Evolutionary conservation across 2,113 vertebrate genomes (phyloP).

Genomic region (Nerophis ophidion): DNA sequence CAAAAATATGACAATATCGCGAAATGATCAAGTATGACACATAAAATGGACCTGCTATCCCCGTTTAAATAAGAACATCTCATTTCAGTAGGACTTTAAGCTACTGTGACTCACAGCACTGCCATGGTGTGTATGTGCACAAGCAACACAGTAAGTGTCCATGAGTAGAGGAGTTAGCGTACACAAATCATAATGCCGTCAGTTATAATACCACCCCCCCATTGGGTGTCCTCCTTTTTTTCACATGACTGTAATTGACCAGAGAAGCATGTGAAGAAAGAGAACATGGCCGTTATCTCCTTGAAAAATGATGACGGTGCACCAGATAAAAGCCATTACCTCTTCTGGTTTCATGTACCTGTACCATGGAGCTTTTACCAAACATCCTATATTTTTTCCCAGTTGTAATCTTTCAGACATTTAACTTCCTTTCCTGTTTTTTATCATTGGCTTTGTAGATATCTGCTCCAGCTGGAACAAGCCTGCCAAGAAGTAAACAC

Average conservation of each 20-base stretch:
- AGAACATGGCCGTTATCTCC: constrained; percentile 5
- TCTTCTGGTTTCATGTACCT: constrained; percentile 5
- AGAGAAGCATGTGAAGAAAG: constrained; percentile 14
- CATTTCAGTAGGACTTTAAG: too few species aligned
- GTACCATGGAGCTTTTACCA: not conserved
- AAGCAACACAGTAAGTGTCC: too few species aligned
- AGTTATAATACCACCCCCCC: too few species aligned
- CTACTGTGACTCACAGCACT: too few species aligned
- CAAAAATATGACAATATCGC: too few species aligned
- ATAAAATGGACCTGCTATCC: too few species aligned
- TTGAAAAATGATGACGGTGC: constrained; percentile 21
- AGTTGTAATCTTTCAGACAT: not conserved
- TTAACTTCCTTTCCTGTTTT: constrained; percentile 1
- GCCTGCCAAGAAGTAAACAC: not conserved
- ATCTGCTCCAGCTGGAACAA: not conserved
- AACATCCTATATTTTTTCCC: not conserved
- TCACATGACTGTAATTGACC: constrained; percentile 15
- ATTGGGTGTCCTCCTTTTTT: too few species aligned
- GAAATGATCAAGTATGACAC: too few species aligned
- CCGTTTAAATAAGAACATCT: too few species aligned
- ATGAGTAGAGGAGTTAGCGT: too few species aligned
- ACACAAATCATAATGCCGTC: too few species aligned
- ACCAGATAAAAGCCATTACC: constrained; percentile 30
- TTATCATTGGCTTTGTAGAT: not conserved
- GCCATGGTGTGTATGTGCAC: too few species aligned